These are phyloP conservation scores for Dynastes hyllus DNA, from an alignment of 2,888 invertebrate genomes.

Conservation along the genomic window DNA sequence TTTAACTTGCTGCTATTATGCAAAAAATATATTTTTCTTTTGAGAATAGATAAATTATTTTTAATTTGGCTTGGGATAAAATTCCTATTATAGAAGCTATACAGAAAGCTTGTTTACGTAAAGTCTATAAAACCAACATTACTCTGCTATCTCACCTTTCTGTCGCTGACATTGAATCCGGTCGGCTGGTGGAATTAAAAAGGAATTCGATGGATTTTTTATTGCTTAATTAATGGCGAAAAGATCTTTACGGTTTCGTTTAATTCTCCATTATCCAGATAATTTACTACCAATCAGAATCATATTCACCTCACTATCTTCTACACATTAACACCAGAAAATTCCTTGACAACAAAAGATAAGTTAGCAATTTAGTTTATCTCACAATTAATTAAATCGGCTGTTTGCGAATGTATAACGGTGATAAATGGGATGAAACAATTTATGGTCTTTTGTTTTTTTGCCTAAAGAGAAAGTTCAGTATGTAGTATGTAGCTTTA, in stretches of 20 bases:
- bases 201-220: constrained; percentile 35
- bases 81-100: no score
- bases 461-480: not conserved
- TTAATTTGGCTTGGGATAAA: no score
- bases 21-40: not conserved
- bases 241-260: constrained; percentile 38
- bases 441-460: not conserved
- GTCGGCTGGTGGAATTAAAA: not conserved
- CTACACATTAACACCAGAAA: no score
- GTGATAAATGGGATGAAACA: no score
- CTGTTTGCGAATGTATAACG: no score
- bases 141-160: not conserved
- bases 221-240: constrained; percentile 29
- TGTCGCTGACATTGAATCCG: constrained; percentile 8
- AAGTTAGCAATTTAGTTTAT: not conserved
- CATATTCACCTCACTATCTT: not conserved
- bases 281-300: constrained; percentile 20
- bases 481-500: no score
- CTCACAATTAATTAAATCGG: no score
- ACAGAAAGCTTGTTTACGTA: no score
- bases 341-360: not conserved
- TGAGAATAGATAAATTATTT: no score
- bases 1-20: not conserved
- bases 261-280: constrained; percentile 29
- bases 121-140: no score